These are phyloP conservation scores for Oncopeltus fasciatus DNA, from an alignment of 1,140 invertebrate species.

Conservation along the genomic window DNA sequence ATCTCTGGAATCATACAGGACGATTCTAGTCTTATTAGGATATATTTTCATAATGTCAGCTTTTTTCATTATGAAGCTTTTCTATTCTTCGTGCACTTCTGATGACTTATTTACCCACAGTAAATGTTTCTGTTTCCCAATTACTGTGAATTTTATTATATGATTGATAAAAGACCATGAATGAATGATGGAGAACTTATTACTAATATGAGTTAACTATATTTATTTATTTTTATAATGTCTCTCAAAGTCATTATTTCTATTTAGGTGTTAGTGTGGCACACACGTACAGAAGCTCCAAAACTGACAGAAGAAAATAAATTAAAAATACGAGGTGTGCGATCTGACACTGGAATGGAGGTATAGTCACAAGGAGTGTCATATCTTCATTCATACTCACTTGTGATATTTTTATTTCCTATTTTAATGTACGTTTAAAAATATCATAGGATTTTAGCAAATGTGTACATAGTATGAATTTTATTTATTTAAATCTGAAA, in stretches of 20 bases:
- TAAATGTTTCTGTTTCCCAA: background rate
- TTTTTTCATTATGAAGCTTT: too few relatives aligned
- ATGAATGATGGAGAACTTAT: background rate
- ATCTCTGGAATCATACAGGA: too few relatives aligned
- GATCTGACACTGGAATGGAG: constrained; percentile 56
- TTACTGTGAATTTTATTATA: background rate
- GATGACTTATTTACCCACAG: background rate
- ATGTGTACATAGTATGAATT: too few relatives aligned
- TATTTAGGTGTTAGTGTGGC: constrained; percentile 79
- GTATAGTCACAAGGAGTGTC: constrained; percentile 35
- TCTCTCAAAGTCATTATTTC: constrained; percentile 10
- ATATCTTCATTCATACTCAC: background rate
- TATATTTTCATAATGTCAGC: too few relatives aligned
- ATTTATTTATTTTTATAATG: background rate
- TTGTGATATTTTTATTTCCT: background rate
- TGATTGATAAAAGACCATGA: background rate
- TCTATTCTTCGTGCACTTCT: background rate
- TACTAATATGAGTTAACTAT: background rate
- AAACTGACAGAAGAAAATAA: constrained; percentile 46
- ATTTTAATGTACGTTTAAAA: background rate
- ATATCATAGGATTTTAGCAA: too few relatives aligned
- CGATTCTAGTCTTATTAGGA: too few relatives aligned
- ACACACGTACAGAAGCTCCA: constrained; percentile 82
- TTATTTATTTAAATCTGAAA: too few relatives aligned
- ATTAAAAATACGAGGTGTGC: constrained; percentile 39